Evolutionary conservation across 2,888 invertebrate species (phyloP).

Genomic region (Dendrolimus pini): DNA sequence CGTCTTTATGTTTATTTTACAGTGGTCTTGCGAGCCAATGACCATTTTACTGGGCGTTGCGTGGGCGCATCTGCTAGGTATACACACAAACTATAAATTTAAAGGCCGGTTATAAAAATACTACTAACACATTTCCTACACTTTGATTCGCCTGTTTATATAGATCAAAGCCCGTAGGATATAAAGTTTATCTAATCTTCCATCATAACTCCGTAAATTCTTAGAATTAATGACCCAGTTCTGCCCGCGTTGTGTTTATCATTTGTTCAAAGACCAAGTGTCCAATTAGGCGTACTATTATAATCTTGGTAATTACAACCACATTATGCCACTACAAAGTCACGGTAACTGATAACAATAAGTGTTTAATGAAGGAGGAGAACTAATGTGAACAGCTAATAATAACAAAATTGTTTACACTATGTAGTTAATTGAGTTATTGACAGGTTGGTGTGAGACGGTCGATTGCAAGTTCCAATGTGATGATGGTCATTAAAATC

Average conservation of each 20-base stretch:
- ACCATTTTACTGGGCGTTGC: slow-evolving; percentile 54
- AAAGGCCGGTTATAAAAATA: slow-evolving; percentile 66
- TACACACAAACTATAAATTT: slow-evolving; percentile 66
- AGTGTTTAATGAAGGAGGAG: slow-evolving; percentile 17
- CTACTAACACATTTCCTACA: slow-evolving; percentile 70
- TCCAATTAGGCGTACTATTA: slow-evolving; percentile 23
- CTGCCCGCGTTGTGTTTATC: slow-evolving; percentile 22
- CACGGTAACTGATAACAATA: slow-evolving; percentile 8
- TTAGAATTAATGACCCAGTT: slow-evolving; percentile 38
- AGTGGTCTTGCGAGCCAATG: slow-evolving; percentile 35
- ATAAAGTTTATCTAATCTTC: slow-evolving; percentile 64
- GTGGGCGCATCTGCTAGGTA: slow-evolving; percentile 46
- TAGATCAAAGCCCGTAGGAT: slow-evolving; percentile 63
- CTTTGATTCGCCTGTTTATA: slow-evolving; percentile 70
- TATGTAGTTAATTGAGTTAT: slow-evolving; percentile 31
- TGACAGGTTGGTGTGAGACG: slow-evolving; percentile 23
- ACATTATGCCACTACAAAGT: slow-evolving; percentile 19
- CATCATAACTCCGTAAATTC: slow-evolving; percentile 43
- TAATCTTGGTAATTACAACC: slow-evolving; percentile 20
- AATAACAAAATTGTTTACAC: slow-evolving; percentile 15
- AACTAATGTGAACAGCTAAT: slow-evolving; percentile 32
- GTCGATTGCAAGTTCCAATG: background rate
- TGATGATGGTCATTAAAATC: background rate
- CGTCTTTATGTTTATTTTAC: slow-evolving; percentile 44
- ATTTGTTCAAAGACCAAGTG: slow-evolving; percentile 17